Evolutionary conservation across 2,113 vertebrate species (phyloP).

Genomic region (Pithys albifrons): DNA sequence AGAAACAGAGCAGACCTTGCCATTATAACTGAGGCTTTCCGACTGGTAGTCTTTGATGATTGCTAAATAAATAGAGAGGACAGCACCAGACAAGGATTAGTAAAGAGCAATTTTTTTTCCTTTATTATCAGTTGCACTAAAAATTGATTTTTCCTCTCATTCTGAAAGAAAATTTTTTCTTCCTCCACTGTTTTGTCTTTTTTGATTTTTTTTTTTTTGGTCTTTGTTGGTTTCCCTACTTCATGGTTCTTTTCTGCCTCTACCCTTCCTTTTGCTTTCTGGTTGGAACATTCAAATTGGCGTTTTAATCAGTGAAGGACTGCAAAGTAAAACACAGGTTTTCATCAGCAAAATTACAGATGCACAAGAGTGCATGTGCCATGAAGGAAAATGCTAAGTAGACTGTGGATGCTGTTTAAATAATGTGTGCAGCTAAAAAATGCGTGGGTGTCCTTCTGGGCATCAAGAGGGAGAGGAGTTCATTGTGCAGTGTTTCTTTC

Average conservation of each 20-base stretch:
- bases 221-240: neutral
- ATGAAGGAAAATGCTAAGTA: neutral
- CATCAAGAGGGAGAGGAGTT: neutral
- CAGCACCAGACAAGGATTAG: neutral
- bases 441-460: neutral
- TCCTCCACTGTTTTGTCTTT: neutral
- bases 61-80: neutral
- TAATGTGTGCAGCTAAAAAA: neutral
- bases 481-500: neutral
- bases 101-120: neutral
- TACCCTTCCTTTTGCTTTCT: neutral
- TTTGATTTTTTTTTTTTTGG: neutral
- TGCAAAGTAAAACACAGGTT: neutral
- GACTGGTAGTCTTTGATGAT: neutral
- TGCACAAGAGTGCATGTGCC: accelerated
- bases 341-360: neutral
- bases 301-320: neutral
- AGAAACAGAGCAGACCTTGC: neutral
- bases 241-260: neutral
- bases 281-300: neutral
- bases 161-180: accelerated
- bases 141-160: neutral
- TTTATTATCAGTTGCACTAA: neutral
- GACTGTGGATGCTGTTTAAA: neutral
- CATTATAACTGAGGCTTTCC: neutral